phyloP scores from a whole-genome alignment of 2,888 invertebrate genomes.

The Acholoe squamosa region DNA sequence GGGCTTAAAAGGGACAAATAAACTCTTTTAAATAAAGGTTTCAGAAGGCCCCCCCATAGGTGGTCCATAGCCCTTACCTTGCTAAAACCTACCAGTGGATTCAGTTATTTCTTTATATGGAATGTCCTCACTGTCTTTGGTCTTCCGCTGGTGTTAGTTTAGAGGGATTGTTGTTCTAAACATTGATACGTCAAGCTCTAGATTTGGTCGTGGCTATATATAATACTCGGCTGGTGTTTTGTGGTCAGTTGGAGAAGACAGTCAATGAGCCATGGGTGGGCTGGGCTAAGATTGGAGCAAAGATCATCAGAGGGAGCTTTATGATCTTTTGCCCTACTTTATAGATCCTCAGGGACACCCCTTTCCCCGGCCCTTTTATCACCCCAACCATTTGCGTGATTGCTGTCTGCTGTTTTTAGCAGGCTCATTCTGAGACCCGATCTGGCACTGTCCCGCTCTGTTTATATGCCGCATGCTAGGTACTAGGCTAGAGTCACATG shows the following conservation, averaged over 20 bases:
- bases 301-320: not conserved
- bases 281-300: not conserved
- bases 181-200: too few relatives aligned
- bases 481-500: too few relatives aligned
- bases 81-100: too few relatives aligned
- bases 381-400: conserved; percentile 32
- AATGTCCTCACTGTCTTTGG: too few relatives aligned
- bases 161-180: too few relatives aligned
- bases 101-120: too few relatives aligned
- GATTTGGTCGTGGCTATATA: not conserved
- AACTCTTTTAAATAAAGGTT: too few relatives aligned
- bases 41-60: too few relatives aligned
- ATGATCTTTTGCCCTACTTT: conserved; percentile 20
- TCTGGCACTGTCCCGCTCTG: not conserved
- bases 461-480: not conserved
- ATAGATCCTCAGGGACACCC: not conserved
- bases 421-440: not conserved
- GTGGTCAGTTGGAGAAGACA: not conserved
- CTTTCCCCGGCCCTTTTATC: too few relatives aligned
- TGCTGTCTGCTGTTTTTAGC: conserved; percentile 42
- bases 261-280: not conserved
- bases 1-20: too few relatives aligned
- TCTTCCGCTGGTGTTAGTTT: too few relatives aligned
- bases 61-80: too few relatives aligned
- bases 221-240: not conserved